These are phyloP conservation scores for Eurois occulta DNA, from an alignment of 2,888 invertebrate species.

Conservation along the genomic window DNA sequence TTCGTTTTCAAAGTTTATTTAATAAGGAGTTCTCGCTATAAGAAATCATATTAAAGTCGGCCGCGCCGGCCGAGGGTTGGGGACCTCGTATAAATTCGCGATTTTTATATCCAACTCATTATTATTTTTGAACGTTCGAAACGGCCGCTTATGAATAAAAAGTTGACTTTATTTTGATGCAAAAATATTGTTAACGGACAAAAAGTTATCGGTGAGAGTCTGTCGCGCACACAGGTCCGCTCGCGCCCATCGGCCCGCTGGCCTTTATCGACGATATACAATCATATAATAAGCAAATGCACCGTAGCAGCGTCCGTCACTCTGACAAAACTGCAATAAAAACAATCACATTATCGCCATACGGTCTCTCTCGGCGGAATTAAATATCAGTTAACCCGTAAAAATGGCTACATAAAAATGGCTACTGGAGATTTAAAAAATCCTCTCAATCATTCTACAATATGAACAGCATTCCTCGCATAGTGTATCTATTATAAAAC, in stretches of 20 bases:
- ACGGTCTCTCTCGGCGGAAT: conserved; percentile 57
- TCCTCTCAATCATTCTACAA: conserved; percentile 64
- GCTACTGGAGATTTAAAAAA: conserved; percentile 71
- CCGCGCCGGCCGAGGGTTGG: conserved; percentile 71
- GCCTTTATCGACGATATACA: conserved; percentile 71
- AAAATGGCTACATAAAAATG: conserved; percentile 64
- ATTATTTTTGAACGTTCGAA: conserved; percentile 86
- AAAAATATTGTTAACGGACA: conserved; percentile 84
- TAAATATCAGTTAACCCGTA: conserved; percentile 66
- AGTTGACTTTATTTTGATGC: conserved; percentile 86
- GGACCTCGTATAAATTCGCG: conserved; percentile 85
- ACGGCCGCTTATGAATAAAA: conserved; percentile 87
- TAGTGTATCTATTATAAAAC: conserved; percentile 81
- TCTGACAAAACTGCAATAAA: conserved; percentile 66
- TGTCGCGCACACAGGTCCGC: conserved; percentile 35
- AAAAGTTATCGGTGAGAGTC: conserved; percentile 75
- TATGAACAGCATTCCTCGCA: conserved; percentile 79
- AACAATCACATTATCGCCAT: conserved; percentile 67
- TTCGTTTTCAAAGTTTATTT: conserved; percentile 88
- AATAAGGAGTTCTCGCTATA: conserved; percentile 86
- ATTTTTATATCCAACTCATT: conserved; percentile 89
- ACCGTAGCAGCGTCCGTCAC: conserved; percentile 63
- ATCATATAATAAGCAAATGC: conserved; percentile 73
- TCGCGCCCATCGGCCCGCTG: conserved; percentile 35
- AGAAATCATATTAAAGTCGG: conserved; percentile 86